phyloP scores from a whole-genome alignment of 2,113 vertebrate species.

The Podiceps cristatus region DNA sequence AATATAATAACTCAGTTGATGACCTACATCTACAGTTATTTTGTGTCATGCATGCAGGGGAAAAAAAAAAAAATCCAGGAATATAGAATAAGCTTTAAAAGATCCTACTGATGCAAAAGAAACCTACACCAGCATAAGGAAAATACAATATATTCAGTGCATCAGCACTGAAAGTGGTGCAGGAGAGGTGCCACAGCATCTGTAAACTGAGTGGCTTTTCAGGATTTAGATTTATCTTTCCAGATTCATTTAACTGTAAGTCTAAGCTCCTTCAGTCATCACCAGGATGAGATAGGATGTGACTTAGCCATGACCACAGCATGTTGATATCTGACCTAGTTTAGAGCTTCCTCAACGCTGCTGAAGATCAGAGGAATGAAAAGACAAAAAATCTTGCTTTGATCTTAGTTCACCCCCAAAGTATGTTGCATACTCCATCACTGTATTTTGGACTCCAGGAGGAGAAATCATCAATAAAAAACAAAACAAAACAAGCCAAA shows the following conservation, averaged over 20 bases:
- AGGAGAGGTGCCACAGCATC: not conserved
- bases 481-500: too few species aligned
- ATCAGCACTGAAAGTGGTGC: not conserved
- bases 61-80: not conserved
- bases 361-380: slow-evolving; percentile 5
- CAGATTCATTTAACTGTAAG: not conserved
- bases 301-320: not conserved
- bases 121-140: rapidly evolving
- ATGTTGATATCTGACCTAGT: not conserved
- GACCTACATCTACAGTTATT: not conserved
- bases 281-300: not conserved
- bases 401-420: not conserved
- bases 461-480: not conserved
- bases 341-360: not conserved
- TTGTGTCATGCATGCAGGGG: not conserved
- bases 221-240: not conserved
- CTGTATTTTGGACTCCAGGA: not conserved
- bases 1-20: not conserved
- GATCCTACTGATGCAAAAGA: not conserved
- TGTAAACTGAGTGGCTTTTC: not conserved
- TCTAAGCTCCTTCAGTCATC: not conserved
- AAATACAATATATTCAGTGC: not conserved
- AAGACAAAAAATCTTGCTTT: slow-evolving; percentile 26
- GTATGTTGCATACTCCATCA: not conserved
- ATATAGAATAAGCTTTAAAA: not conserved